These are phyloP conservation scores for Microtus oregoni DNA, from an alignment of 2,113 vertebrate genomes.

Conservation along the genomic window DNA sequence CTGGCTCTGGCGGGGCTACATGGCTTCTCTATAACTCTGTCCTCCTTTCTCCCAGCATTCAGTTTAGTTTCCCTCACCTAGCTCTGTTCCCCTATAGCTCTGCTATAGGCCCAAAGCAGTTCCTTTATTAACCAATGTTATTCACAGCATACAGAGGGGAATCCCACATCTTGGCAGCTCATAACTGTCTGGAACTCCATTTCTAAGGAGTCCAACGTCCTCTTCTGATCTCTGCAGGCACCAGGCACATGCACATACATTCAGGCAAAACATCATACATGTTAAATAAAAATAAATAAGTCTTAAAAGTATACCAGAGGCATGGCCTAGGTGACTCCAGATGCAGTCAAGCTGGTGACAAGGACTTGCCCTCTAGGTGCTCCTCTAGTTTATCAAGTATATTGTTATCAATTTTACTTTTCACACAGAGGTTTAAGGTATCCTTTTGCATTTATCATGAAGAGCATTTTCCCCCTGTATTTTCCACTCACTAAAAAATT, in stretches of 20 bases:
- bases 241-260: background rate
- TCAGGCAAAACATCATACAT: background rate
- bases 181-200: background rate
- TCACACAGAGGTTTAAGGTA: background rate
- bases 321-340: background rate
- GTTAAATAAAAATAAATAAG: background rate
- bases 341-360: background rate
- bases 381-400: background rate
- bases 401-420: background rate
- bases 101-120: too few species aligned
- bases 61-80: too few species aligned
- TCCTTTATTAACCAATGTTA: too few species aligned
- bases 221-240: background rate
- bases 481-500: background rate
- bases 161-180: background rate
- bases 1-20: too few species aligned
- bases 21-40: too few species aligned
- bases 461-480: background rate
- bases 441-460: background rate
- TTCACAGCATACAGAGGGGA: too few species aligned
- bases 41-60: too few species aligned
- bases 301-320: too few species aligned
- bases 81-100: too few species aligned
- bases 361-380: fast-evolving
- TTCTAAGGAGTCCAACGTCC: background rate